These are phyloP conservation scores for Myripristis murdjan DNA, from an alignment of 2,797 vertebrate species.

Conservation along the genomic window DNA sequence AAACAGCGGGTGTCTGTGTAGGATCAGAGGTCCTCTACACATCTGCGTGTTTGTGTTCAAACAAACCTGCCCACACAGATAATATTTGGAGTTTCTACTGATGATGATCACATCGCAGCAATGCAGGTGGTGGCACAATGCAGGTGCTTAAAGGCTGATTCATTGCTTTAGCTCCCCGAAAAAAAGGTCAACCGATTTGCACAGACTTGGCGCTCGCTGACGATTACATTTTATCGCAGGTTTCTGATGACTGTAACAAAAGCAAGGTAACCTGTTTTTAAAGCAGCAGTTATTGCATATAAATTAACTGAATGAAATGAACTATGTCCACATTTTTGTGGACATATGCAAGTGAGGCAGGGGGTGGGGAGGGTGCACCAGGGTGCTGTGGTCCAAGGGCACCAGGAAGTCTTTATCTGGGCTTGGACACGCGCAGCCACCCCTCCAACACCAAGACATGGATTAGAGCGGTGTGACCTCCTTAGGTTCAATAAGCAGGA, in stretches of 20 bases:
- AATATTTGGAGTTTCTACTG: constrained; percentile 54
- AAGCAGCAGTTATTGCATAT: background rate
- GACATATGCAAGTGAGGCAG: no score
- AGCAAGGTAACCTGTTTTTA: background rate
- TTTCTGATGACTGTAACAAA: background rate
- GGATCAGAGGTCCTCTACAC: background rate
- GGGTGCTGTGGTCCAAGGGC: no score
- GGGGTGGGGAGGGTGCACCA: no score
- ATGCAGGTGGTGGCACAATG: constrained; percentile 38
- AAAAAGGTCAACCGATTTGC: constrained; percentile 22
- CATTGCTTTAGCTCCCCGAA: constrained; percentile 27
- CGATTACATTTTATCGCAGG: background rate
- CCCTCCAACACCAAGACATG: no score
- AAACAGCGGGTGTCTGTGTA: background rate
- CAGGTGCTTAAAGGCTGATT: constrained; percentile 47
- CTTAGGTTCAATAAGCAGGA: no score
- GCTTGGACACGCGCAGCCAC: no score
- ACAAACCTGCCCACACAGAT: constrained; percentile 42
- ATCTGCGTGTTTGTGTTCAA: constrained; percentile 57
- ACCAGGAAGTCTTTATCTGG: no score
- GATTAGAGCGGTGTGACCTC: no score
- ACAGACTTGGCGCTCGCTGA: background rate
- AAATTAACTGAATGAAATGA: background rate
- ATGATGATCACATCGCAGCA: constrained; percentile 34
- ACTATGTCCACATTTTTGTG: no score